Base-by-base conservation (phyloP, 2,888 invertebrate genomes). In the Agrenia bidenticulata region DNA sequence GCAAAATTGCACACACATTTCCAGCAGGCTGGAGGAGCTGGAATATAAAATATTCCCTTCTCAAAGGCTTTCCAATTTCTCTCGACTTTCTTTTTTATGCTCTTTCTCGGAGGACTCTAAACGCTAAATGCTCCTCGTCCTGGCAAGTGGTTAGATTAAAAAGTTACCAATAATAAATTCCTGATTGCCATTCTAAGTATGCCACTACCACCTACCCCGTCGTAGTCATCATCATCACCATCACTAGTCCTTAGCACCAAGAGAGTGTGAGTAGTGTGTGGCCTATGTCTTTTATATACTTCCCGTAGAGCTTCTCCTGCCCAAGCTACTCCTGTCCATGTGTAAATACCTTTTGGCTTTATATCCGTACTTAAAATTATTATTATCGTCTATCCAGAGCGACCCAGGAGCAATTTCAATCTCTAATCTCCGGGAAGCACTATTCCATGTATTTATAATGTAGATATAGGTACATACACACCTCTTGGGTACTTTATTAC, bases 161-260 rank as follows among this genome's bases (percentile, higher is more conserved):
- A 51, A 51, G 21, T 51, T 23, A 21, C 51, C 51, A 51, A 51
- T 51, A 51, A 51, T 51, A 51, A 51, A 51, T 51, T 51, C 21
- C 23, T 51, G 51, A 51, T 51, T 51, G 51, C 51, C 51, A 17
- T 51, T 51, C 21, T 51, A 51, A 32, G 32, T 32, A 11, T 32
- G 11, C 32, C 32, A 32, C 11, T 11, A 32, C 32, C 32, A 32
- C 32, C n/a, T n/a, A n/a, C n/a, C n/a, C n/a, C n/a, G n/a, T n/a
- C n/a, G n/a, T n/a, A n/a, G n/a, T n/a, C n/a, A n/a, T n/a, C n/a
- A n/a, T n/a, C n/a, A n/a, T n/a, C 32, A 32, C 32, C 32, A 32
- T 11, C 11, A 32, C 32, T 32, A 32, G 4, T 7, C 32, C 13
- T 9, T 13, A 39, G 39, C 39, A 39, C 39, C 39, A 39, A 13